phyloP scores from a whole-genome alignment of 2,113 vertebrate genomes.

The Eublepharis macularius region DNA sequence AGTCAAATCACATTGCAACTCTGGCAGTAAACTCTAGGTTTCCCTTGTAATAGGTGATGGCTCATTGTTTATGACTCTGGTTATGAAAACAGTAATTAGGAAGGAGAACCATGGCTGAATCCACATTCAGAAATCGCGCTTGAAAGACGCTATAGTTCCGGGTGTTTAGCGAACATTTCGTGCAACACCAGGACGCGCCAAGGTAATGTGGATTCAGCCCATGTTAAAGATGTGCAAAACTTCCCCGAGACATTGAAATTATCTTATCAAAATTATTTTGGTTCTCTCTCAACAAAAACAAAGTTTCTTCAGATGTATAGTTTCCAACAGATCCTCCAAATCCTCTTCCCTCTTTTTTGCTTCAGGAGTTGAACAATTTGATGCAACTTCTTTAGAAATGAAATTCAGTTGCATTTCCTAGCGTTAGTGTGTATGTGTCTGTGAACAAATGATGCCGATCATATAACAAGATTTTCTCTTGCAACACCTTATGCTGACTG shows the following conservation, averaged over 20 bases:
- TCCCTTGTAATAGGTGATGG: too few relatives aligned
- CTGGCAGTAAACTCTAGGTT: too few relatives aligned
- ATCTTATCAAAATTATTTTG: background rate
- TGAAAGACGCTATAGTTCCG: too few relatives aligned
- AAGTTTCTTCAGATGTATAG: background rate
- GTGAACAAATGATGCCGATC: background rate
- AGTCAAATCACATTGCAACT: too few relatives aligned
- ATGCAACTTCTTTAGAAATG: background rate
- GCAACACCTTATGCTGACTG: fast-evolving
- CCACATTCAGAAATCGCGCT: too few relatives aligned
- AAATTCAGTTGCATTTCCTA: background rate
- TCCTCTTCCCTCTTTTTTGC: background rate
- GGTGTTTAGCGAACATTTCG: too few relatives aligned
- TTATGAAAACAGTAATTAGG: too few relatives aligned
- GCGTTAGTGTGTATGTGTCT: too few relatives aligned
- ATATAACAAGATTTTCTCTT: background rate
- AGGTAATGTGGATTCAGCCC: too few relatives aligned
- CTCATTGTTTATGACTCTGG: too few relatives aligned
- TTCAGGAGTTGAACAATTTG: background rate
- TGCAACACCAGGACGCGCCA: too few relatives aligned
- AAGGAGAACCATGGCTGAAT: too few relatives aligned
- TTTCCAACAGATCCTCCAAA: background rate
- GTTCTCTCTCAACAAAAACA: background rate
- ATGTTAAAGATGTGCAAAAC: background rate
- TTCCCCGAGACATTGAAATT: background rate